Evolutionary conservation across 2,888 invertebrate species (phyloP).

Genomic region (Drosophila monieri): DNA sequence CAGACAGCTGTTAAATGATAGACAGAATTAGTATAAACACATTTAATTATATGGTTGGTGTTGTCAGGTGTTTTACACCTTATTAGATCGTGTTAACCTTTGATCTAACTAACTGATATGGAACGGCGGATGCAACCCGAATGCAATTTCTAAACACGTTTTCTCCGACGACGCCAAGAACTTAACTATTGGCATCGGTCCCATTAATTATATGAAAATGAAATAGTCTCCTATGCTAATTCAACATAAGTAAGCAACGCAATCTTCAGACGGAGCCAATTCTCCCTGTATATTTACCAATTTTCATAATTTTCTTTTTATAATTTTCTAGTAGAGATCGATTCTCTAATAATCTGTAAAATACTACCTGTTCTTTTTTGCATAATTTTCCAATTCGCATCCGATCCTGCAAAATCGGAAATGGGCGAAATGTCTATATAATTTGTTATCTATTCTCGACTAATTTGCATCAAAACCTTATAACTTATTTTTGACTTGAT

Average conservation of each 20-base stretch:
- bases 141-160: constrained; percentile 18
- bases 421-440: too few species aligned
- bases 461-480: too few species aligned
- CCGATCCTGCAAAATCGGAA: too few species aligned
- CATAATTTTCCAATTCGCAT: not conserved
- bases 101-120: constrained; percentile 42
- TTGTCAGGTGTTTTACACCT: constrained; percentile 63
- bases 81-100: constrained; percentile 56
- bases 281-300: too few species aligned
- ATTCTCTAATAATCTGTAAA: not conserved
- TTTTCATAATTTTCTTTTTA: not conserved
- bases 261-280: not conserved
- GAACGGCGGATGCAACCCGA: constrained; percentile 30
- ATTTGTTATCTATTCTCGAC: too few species aligned
- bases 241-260: not conserved
- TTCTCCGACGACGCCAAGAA: not conserved
- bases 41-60: constrained; percentile 53
- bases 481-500: too few species aligned
- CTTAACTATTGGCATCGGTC: not conserved
- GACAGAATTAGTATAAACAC: constrained; percentile 49
- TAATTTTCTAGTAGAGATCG: not conserved
- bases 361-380: not conserved
- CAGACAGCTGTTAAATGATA: constrained; percentile 54
- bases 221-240: not conserved
- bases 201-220: not conserved